Evolutionary conservation across 2,797 vertebrate genomes (phyloP).

Genomic region (Buphagus erythrorhynchus): DNA sequence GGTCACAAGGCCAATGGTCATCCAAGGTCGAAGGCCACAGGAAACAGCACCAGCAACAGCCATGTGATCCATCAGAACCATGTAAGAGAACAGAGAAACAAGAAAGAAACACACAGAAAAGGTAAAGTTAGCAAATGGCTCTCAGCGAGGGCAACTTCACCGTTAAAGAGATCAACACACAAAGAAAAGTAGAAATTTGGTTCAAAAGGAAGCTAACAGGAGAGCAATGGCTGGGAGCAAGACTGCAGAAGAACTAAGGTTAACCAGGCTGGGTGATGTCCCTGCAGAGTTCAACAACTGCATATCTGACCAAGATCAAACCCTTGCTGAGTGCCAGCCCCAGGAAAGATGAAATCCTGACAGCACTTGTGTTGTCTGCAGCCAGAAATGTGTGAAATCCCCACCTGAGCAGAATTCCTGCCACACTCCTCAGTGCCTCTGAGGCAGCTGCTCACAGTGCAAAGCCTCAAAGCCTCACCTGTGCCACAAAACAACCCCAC

Average conservation of each 20-base stretch:
- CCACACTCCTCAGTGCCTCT: neutral
- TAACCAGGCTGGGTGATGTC: neutral
- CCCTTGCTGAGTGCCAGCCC: neutral
- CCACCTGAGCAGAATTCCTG: neutral
- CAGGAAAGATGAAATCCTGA: neutral
- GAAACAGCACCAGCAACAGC: conserved; percentile 75
- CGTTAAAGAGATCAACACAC: conserved; percentile 66
- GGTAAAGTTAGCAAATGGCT: conserved; percentile 84
- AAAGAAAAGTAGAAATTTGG: conserved; percentile 18
- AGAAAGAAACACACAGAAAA: conserved; percentile 87
- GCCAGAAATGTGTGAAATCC: neutral
- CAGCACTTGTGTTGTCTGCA: neutral
- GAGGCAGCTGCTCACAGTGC: neutral
- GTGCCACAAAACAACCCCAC: neutral
- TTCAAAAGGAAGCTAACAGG: conserved; percentile 16
- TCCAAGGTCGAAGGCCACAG: conserved; percentile 74
- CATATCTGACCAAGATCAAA: neutral
- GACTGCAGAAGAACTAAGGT: conserved; percentile 28
- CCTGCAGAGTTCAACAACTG: neutral
- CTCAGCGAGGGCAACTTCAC: conserved; percentile 45
- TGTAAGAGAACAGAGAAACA: conserved; percentile 96
- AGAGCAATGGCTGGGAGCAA: conserved; percentile 2
- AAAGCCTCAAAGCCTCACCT: neutral
- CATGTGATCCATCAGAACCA: conserved; percentile 81
- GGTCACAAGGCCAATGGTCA: conserved; percentile 79